These are phyloP conservation scores for Miltochrista miniata DNA, from an alignment of 2,888 invertebrate genomes.

Conservation along the genomic window DNA sequence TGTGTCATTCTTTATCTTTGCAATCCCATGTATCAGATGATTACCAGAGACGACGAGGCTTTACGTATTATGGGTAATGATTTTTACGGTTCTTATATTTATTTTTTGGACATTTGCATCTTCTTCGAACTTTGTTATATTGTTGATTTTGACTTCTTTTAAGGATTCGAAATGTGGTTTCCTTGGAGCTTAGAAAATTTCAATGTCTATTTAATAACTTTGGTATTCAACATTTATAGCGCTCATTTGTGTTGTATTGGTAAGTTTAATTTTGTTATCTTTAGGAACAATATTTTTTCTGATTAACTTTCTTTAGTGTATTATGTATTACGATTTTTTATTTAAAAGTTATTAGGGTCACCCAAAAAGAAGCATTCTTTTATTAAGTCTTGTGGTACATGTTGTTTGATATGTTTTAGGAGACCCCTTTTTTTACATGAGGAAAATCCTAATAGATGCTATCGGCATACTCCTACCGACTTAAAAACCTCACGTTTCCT, in stretches of 20 bases:
- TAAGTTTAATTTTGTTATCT: conserved; percentile 44
- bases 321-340: no score
- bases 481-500: neutral
- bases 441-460: no score
- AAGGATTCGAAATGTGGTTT: conserved; percentile 77
- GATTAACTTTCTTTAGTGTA: no score
- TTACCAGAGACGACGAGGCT: conserved; percentile 49
- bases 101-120: neutral
- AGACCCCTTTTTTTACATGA: no score
- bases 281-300: no score
- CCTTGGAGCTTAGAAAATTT: conserved; percentile 70
- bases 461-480: no score
- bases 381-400: no score
- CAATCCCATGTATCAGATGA: conserved; percentile 62
- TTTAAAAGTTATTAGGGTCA: no score
- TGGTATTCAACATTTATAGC: conserved; percentile 64
- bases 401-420: no score
- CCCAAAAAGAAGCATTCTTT: no score
- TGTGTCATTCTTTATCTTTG: conserved; percentile 63
- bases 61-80: conserved; percentile 64
- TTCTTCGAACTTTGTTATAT: neutral
- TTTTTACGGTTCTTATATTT: conserved; percentile 1
- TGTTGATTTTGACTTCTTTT: conserved; percentile 14
- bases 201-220: conserved; percentile 57
- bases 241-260: conserved; percentile 68